These are phyloP conservation scores for Hypercompe scribonia DNA, from an alignment of 2,888 invertebrate species.

Conservation along the genomic window DNA sequence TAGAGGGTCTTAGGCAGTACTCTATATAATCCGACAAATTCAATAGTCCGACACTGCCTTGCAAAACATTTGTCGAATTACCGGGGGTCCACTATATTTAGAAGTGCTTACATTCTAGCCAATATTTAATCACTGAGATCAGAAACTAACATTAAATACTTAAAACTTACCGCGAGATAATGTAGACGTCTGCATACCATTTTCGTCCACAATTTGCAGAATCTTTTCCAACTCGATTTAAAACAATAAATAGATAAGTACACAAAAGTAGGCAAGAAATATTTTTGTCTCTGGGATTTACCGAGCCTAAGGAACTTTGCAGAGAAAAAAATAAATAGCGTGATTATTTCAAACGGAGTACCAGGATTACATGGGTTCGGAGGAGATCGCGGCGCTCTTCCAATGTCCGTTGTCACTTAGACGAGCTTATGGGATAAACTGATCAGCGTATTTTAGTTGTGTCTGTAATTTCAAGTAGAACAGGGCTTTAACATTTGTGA, in stretches of 20 bases:
- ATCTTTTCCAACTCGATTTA: neutral
- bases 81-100: too few species aligned
- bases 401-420: slow-evolving; percentile 11
- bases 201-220: too few species aligned
- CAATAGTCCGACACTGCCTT: too few species aligned
- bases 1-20: too few species aligned
- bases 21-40: too few species aligned
- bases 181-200: too few species aligned
- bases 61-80: too few species aligned
- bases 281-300: neutral
- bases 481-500: neutral
- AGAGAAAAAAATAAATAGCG: slow-evolving; percentile 11
- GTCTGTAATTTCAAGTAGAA: neutral
- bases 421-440: slow-evolving; percentile 5
- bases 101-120: too few species aligned
- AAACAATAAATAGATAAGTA: neutral
- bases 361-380: slow-evolving; percentile 10
- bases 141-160: too few species aligned
- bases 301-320: neutral
- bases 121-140: too few species aligned
- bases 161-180: too few species aligned
- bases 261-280: neutral
- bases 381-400: slow-evolving; percentile 10
- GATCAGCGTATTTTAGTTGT: neutral
- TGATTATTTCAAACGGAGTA: slow-evolving; percentile 12